phyloP scores from a whole-genome alignment of 2,113 vertebrate genomes.

The Melanerpes formicivorus region DNA sequence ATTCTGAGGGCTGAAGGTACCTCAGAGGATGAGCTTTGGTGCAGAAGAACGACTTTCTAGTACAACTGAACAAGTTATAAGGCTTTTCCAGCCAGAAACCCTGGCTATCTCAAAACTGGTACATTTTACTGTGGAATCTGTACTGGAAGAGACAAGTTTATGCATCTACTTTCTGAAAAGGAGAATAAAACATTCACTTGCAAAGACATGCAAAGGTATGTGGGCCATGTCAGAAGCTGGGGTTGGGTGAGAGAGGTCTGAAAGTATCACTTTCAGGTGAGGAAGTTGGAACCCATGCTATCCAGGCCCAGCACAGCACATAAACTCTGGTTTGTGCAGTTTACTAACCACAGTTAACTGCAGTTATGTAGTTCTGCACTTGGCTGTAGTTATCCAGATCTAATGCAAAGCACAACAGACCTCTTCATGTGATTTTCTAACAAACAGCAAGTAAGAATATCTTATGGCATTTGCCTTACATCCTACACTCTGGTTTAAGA shows the following conservation, averaged over 20 bases:
- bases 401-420: background rate
- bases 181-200: background rate
- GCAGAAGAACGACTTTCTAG: background rate
- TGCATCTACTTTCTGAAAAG: background rate
- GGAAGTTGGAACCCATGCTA: background rate
- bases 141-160: background rate
- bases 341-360: background rate
- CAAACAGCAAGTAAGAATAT: background rate
- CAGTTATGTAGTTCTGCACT: background rate
- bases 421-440: background rate
- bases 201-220: background rate
- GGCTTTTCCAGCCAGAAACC: background rate
- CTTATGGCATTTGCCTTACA: background rate
- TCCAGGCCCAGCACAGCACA: background rate
- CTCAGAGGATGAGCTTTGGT: background rate
- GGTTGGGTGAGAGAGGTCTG: background rate
- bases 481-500: background rate
- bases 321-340: background rate
- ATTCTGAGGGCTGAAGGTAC: background rate
- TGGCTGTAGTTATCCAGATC: background rate
- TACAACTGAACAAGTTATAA: background rate
- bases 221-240: background rate
- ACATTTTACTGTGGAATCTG: background rate
- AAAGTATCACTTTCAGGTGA: background rate
- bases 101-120: background rate